Evolutionary conservation across 1,140 invertebrate species (phyloP), one percentile per base, ranked within the genome.

Genomic region (Psilanteris sp.): DNA sequence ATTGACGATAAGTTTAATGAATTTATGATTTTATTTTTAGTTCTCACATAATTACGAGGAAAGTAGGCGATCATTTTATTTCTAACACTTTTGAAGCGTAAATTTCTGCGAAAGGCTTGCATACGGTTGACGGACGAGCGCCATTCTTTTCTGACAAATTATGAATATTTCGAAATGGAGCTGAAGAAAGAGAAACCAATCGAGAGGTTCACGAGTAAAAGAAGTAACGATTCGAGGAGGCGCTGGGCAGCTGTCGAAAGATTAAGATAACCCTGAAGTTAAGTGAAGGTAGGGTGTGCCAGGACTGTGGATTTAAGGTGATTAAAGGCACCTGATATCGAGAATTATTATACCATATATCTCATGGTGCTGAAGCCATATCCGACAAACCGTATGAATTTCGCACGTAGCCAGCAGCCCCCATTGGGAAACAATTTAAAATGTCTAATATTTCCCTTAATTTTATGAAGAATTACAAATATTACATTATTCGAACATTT

Each of bases 281-380:
- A 83, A 86, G 82, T 82, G 82, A 86, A 80, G 80, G 66, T 52
- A 82, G 81, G 81, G 81, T 84, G 81, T 86, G 82, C 81, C 81
- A 32, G 77, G 64, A 67, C 80, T 87, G 86, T 88, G 86, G 87
- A 87, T 87, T 88, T 88, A 87, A 88, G 85, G 80, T 87, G 86
- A 88, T 87, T 87, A 88, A 88, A 87, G 85, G 83, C 86, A 88
- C 84, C 85, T 87, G 86, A 88, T 88, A 87, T 87, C 82, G 80
- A 85, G 81, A 87, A 88, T 88, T 88, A 87, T 87, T 88, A 87
- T 86, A 83, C 79, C 81, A 80, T 84, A 85, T 85, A 87, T 86
- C 81, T 84, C 76, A 73, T 70, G 75, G 82, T 74, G 70, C 68
- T 48, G 81, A 83, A 81, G 67, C 81, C 79, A 55, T 84, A 84